phyloP scores from a whole-genome alignment of 2,113 vertebrate genomes.

The Varanus komodoensis region DNA sequence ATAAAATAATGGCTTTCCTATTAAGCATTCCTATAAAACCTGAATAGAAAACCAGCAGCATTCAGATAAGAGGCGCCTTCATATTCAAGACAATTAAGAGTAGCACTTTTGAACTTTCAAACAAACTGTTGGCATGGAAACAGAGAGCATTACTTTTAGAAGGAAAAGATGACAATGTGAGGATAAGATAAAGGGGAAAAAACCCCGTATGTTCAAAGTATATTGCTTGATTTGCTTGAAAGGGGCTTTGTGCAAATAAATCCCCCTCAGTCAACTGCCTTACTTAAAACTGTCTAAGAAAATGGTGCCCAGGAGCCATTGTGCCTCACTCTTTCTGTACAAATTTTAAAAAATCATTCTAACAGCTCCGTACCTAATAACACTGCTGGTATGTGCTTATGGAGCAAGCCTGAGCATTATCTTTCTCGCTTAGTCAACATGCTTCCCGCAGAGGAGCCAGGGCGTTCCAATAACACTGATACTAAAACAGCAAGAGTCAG shows the following conservation, averaged over 20 bases:
- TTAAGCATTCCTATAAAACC: slow-evolving; percentile 15
- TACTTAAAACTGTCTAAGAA: slow-evolving; percentile 4
- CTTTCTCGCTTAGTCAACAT: slow-evolving; percentile 18
- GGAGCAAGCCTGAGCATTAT: neutral
- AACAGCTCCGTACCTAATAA: slow-evolving; percentile 25
- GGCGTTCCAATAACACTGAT: slow-evolving; percentile 10
- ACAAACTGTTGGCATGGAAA: slow-evolving; percentile 66
- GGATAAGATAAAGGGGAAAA: slow-evolving; percentile 18
- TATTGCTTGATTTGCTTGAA: slow-evolving; percentile 45
- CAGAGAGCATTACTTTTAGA: slow-evolving; percentile 52
- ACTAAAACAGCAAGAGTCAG: slow-evolving; percentile 27
- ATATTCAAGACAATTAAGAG: slow-evolving; percentile 30
- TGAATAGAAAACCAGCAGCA: slow-evolving; percentile 34
- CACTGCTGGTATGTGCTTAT: slow-evolving; percentile 22
- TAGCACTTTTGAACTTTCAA: slow-evolving; percentile 60
- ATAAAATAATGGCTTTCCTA: slow-evolving; percentile 18
- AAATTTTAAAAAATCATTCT: slow-evolving; percentile 25
- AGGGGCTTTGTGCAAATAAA: neutral
- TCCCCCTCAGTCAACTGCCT: slow-evolving; percentile 24
- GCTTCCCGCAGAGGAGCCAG: slow-evolving; percentile 15
- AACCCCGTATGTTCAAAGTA: slow-evolving; percentile 28
- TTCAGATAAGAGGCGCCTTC: slow-evolving; percentile 45
- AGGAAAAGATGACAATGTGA: slow-evolving; percentile 35
- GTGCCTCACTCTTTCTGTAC: neutral
- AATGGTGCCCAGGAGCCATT: neutral